phyloP scores from a whole-genome alignment of 2,797 vertebrate genomes.

The Cyprinella venusta region DNA sequence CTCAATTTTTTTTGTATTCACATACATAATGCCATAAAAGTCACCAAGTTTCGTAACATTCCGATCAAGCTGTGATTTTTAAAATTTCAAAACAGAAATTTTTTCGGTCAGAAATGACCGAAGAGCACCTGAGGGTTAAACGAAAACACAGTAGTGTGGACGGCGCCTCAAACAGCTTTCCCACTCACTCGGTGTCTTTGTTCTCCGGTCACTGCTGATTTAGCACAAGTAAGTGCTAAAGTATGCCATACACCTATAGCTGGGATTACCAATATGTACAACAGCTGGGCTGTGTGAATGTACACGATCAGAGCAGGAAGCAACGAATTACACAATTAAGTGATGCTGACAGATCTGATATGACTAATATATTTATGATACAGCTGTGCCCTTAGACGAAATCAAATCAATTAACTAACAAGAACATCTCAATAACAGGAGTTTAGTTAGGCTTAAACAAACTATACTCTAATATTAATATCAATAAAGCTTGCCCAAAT shows the following conservation, averaged over 20 bases:
- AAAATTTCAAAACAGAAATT: too few relatives aligned
- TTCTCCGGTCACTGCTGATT: slow-evolving; percentile 10
- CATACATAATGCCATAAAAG: too few relatives aligned
- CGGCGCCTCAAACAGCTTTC: slow-evolving; percentile 15
- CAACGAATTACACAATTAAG: slow-evolving; percentile 13
- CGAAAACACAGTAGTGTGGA: too few relatives aligned
- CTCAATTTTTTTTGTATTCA: too few relatives aligned
- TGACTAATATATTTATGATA: background rate
- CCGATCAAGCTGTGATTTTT: too few relatives aligned
- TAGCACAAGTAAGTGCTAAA: slow-evolving; percentile 27
- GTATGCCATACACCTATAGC: slow-evolving; percentile 10
- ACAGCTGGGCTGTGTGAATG: slow-evolving; percentile 15
- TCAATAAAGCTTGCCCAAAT: background rate
- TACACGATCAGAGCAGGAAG: slow-evolving; percentile 7
- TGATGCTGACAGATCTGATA: slow-evolving; percentile 18
- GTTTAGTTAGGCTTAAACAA: slow-evolving; percentile 7
- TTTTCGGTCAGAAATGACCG: too few relatives aligned
- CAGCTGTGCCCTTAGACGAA: background rate
- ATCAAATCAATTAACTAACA: background rate
- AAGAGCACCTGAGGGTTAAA: too few relatives aligned
- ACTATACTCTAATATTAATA: background rate
- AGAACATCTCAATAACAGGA: background rate
- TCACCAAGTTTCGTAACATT: too few relatives aligned
- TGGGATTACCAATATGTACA: slow-evolving; percentile 21
- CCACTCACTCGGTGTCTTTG: slow-evolving; percentile 17